Base-by-base conservation (phyloP, 2,113 vertebrate genomes). In the Syrrhaptes paradoxus region DNA sequence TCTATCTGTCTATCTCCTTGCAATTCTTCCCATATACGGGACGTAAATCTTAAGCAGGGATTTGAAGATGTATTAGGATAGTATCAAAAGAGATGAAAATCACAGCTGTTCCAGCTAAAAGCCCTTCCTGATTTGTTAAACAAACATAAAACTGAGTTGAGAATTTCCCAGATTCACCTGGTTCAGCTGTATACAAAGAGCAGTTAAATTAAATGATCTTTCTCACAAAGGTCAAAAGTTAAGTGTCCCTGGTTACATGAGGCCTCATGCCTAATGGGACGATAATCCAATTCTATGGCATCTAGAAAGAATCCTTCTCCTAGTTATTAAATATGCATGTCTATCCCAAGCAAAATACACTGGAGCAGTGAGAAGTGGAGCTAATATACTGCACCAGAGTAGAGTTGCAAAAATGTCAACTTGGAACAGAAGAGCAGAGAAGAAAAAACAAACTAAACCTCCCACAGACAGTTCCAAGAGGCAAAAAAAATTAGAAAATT, bases 191-290 rank as follows among this genome's bases (percentile, higher is more conserved):
- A 96, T 77, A 94, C 93, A 96, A 96, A 96, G 95, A 95, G 87
- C 31, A 6, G 93, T 94, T 97, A 97, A 96, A 97, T 97, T 96
- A 97, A 97, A 98, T 97, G 95, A 96, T 97, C 96, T 89, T 97
- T 93, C 95, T 88, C 85, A 91, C 67, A 95, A 95, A 97, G 97
- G 97, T 98, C 97, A 98, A 91, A 97, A 97, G 97, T 97, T 97
- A 97, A 98, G 92, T 97, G 91, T 92, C 80, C 95, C 67, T 93
- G 93, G 93, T 96, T 98, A 96, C 86, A 96, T 49, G 93, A 96
- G 94, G 90, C 90, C 96, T 98, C 96, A 87, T 95, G 95, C 93
- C 94, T 97, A 93, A 90, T 95, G 95, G 96, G 95, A 97, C 95
- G 96, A 97, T 97, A 97, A 97, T 98, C 89, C 86, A 97, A 97